Percentiles rank a stretch among this genome's conserved stretches.
phyloP scores from a whole-genome alignment of 2,888 invertebrate genomes.

The Palloptera scutellata region DNA sequence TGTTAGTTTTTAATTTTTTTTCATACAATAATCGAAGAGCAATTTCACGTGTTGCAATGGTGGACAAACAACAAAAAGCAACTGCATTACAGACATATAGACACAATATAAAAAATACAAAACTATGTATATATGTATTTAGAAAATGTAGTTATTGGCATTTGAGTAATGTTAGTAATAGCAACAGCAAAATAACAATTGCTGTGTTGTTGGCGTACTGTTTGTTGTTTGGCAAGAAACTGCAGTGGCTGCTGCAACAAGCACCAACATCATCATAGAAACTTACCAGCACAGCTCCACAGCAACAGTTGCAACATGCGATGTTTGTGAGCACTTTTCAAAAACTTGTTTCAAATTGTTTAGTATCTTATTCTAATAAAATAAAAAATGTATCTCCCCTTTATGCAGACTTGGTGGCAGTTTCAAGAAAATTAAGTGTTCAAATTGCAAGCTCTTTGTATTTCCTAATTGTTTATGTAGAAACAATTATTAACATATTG shows the following conservation, averaged over 20 bases:
- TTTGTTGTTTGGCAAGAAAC: slow-evolving; percentile 29
- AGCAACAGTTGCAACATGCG: slow-evolving; percentile 20
- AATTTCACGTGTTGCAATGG: slow-evolving; percentile 41
- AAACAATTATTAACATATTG: no score
- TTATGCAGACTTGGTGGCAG: no score
- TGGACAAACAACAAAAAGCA: slow-evolving; percentile 19
- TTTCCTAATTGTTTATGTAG: no score
- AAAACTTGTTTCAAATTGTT: slow-evolving; percentile 40
- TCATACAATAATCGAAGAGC: slow-evolving; percentile 34
- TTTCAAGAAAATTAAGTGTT: no score
- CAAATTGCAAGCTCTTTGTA: no score
- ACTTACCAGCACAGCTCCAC: slow-evolving; percentile 13
- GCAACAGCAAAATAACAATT: slow-evolving; percentile 12
- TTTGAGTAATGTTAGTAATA: slow-evolving; percentile 42
- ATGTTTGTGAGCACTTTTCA: slow-evolving; percentile 6
- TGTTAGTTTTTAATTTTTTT: no score
- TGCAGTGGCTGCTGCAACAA: slow-evolving; percentile 8
- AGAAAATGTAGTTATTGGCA: slow-evolving; percentile 36
- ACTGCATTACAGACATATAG: neutral
- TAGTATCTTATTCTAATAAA: slow-evolving; percentile 1
- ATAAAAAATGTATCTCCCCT: slow-evolving; percentile 17
- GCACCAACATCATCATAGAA: no score
- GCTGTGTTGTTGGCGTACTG: slow-evolving; percentile 31
- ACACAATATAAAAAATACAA: neutral
- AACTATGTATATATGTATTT: neutral